phyloP scores from a whole-genome alignment of 2,113 vertebrate genomes.

The Pandion haliaetus region DNA sequence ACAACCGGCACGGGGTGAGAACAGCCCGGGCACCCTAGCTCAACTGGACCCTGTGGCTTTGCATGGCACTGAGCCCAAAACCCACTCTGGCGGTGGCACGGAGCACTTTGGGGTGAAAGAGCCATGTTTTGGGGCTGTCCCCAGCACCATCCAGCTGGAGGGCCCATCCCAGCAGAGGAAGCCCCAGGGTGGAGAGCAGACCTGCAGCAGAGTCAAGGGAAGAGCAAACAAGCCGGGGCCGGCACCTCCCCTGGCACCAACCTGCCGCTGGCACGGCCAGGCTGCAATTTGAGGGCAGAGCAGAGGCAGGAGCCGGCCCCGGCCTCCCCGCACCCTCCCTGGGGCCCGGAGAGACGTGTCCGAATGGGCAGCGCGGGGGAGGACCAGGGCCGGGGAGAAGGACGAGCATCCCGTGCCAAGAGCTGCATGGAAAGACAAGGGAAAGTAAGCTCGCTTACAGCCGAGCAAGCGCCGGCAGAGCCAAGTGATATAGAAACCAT shows the following conservation, averaged over 20 bases:
- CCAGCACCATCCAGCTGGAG: fast-evolving
- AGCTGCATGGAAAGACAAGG: constrained; percentile 37
- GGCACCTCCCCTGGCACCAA: constrained; percentile 35
- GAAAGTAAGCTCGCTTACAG: constrained; percentile 40
- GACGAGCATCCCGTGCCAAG: constrained; percentile 4
- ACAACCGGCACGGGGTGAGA: background rate
- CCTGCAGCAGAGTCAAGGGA: background rate
- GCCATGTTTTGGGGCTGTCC: background rate
- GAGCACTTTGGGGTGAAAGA: background rate
- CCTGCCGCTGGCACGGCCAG: background rate
- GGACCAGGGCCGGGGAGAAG: background rate
- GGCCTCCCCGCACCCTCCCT: background rate
- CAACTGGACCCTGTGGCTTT: fast-evolving
- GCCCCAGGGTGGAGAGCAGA: background rate
- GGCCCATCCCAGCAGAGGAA: background rate
- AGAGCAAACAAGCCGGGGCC: constrained; percentile 2
- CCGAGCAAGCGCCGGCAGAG: background rate
- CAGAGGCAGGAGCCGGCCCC: background rate
- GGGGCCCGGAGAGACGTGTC: constrained; percentile 16
- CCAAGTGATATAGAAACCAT: constrained; percentile 61
- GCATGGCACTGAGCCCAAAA: background rate
- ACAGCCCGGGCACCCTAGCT: background rate
- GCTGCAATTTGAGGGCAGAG: constrained; percentile 59
- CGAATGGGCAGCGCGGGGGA: constrained; percentile 30
- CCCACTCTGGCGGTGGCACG: fast-evolving